Conservation (phyloP, 1,140 invertebrate species). For the Pseudomyrmex dendroicus region DNA sequence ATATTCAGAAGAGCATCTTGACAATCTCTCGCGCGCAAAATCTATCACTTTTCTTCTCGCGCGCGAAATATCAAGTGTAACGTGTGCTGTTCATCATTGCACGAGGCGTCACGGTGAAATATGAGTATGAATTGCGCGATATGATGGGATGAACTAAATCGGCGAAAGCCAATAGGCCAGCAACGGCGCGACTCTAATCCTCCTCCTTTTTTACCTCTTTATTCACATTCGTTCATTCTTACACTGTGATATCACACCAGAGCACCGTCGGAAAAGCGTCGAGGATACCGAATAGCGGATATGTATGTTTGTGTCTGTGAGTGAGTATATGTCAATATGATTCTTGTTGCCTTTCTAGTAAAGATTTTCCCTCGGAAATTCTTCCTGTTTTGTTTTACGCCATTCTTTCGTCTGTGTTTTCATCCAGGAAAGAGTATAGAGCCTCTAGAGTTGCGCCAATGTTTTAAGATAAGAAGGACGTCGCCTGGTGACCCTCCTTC, state of each 20-base stretch:
- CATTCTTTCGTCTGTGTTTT: background rate
- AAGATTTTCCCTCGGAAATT: too few relatives aligned
- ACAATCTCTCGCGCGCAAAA: too few relatives aligned
- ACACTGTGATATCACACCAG: background rate
- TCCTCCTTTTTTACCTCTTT: background rate
- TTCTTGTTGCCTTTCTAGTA: too few relatives aligned
- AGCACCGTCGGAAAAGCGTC: background rate
- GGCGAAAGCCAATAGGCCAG: conserved; percentile 76
- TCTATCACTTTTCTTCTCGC: background rate
- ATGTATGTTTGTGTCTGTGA: background rate
- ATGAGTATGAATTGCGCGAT: conserved; percentile 23
- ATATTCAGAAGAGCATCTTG: too few relatives aligned
- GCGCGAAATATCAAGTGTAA: conserved; percentile 8
- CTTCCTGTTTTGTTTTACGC: background rate
- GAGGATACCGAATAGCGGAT: background rate
- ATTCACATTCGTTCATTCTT: background rate
- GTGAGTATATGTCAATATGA: too few relatives aligned
- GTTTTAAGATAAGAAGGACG: conserved; percentile 70
- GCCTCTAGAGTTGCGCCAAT: conserved; percentile 59
- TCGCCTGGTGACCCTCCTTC: conserved; percentile 74
- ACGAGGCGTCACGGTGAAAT: conserved; percentile 7
- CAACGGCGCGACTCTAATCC: conserved; percentile 67
- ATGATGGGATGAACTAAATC: conserved; percentile 40
- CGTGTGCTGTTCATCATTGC: conserved; percentile 26
- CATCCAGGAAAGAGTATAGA: conserved; percentile 57